These are phyloP conservation scores for Ceratina australensis DNA, from an alignment of 1,140 invertebrate genomes.

Conservation along the genomic window DNA sequence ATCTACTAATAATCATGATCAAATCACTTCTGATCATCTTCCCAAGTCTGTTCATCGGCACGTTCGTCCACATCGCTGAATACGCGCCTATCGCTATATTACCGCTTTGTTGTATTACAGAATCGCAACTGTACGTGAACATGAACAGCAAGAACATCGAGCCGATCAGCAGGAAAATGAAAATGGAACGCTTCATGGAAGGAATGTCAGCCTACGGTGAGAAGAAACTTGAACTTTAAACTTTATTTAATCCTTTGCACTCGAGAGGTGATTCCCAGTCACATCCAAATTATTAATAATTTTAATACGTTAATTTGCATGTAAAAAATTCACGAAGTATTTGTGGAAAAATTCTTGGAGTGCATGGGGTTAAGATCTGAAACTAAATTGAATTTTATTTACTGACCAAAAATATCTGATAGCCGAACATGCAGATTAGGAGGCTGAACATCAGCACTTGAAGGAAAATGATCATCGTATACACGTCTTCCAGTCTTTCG, in stretches of 20 bases:
- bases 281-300: too few species aligned
- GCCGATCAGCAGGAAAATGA: neutral
- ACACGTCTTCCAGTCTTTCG: conserved; percentile 34
- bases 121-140: conserved; percentile 43
- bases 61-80: conserved; percentile 28
- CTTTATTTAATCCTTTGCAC: too few species aligned
- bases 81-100: conserved; percentile 35
- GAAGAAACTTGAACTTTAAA: neutral
- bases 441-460: conserved; percentile 44
- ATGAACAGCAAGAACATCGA: conserved; percentile 39
- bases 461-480: conserved; percentile 2
- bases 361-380: too few species aligned
- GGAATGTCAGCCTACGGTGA: neutral
- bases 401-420: conserved; percentile 22
- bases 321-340: too few species aligned
- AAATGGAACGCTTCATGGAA: neutral
- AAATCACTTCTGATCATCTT: conserved; percentile 28
- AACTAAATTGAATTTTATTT: too few species aligned
- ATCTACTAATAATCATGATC: conserved; percentile 31
- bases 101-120: conserved; percentile 41
- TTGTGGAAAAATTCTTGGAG: too few species aligned
- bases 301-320: too few species aligned
- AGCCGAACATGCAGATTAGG: conserved; percentile 49
- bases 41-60: conserved; percentile 13
- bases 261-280: too few species aligned